Conservation (phyloP, 1,140 invertebrate genomes). For the Piezodorus guildinii region DNA sequence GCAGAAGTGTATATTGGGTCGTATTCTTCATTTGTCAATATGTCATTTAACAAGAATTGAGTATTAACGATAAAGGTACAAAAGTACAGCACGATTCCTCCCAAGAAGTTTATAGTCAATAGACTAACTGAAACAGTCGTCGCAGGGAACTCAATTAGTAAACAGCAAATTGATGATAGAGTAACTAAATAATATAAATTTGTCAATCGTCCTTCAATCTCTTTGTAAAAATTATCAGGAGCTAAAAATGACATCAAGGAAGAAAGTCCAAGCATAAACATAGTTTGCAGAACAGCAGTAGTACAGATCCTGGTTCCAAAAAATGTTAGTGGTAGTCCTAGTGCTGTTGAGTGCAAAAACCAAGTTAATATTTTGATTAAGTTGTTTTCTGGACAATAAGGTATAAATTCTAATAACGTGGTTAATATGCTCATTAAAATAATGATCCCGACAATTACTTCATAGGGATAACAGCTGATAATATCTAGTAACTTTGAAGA, state of each 20-base stretch:
- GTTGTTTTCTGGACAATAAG: constrained; percentile 2
- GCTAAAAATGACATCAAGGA: neutral
- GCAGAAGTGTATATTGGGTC: constrained; percentile 8
- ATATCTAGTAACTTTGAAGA: neutral
- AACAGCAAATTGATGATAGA: neutral
- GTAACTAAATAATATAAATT: neutral
- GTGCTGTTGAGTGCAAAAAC: neutral
- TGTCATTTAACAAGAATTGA: neutral
- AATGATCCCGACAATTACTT: neutral
- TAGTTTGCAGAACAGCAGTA: neutral
- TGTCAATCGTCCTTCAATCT: neutral
- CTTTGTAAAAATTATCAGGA: neutral
- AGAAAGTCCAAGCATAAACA: neutral
- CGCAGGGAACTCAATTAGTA: neutral
- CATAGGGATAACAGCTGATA: neutral
- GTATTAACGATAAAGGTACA: constrained; percentile 5
- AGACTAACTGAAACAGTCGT: neutral
- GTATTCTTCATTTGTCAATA: neutral
- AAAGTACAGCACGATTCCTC: constrained; percentile 7
- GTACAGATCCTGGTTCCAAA: neutral
- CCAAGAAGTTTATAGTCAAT: neutral
- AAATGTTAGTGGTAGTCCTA: neutral
- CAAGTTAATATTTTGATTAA: neutral
- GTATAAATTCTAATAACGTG: neutral
- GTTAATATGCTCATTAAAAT: neutral